Conservation (phyloP, 2,113 vertebrate species). For the Nesogale talazaci region DNA sequence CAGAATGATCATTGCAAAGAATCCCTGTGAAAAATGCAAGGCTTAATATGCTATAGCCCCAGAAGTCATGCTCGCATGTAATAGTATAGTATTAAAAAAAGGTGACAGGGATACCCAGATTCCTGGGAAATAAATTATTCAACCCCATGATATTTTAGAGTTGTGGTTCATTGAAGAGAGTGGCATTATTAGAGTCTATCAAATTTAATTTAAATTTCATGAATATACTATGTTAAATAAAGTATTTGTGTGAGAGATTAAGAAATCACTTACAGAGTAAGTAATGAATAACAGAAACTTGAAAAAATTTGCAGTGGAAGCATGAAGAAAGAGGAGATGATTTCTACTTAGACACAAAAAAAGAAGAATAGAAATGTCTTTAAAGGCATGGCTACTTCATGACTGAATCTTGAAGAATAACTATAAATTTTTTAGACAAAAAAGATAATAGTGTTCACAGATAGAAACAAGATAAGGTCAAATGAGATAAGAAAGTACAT, state of each 20-base stretch:
- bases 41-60: background rate
- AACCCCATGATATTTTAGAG: too few relatives aligned
- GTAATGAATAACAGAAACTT: background rate
- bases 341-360: background rate
- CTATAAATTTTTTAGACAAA: too few relatives aligned
- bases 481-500: background rate
- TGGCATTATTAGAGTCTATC: too few relatives aligned
- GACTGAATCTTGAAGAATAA: too few relatives aligned
- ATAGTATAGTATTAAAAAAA: background rate
- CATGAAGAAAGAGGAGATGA: background rate
- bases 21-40: background rate
- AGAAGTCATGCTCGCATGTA: background rate
- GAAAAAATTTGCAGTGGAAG: background rate
- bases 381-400: background rate
- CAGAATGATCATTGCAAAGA: background rate
- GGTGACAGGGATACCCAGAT: too few relatives aligned
- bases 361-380: background rate
- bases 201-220: background rate
- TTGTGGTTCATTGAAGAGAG: too few relatives aligned
- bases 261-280: background rate
- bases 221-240: background rate
- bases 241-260: background rate
- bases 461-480: too few relatives aligned
- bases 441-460: too few relatives aligned
- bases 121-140: too few relatives aligned